Evolutionary conservation across 2,888 invertebrate species (phyloP), one percentile per base, ranked within the genome.

Genomic region (Plagodis dolabraria): DNA sequence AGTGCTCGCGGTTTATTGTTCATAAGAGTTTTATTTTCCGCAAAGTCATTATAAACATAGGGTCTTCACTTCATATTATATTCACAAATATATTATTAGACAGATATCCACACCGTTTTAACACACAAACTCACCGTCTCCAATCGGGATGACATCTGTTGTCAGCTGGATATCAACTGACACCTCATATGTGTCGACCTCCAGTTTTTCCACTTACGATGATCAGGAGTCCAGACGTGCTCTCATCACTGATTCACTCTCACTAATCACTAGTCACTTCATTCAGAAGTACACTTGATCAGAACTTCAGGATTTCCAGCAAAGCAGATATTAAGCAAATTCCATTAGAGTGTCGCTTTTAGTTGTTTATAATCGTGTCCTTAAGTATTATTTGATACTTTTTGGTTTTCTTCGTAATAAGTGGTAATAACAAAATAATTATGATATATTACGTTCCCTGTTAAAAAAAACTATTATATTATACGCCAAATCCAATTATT

Each of bases 111-210:
- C 22, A 22, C 22, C 4, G 22, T 22, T 22, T 22, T 4, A 22
- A 22, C 22, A 22, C 22, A 22, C 22, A 22, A n/a, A 47, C 93
- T 92, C 72, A 93, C 93, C 92, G 84, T 70, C 79, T 80, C 92
- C 91, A 77, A 83, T 82, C 68, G 86, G 85, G 79, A 83, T 86
- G 87, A 89, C 93, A 93, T 93, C 92, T 90, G 92, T 93, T 89
- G 93, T 92, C 92, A 92, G 89, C 89, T 91, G 86, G 82, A 89
- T 86, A 87, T 80, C 90, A 89, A 93, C 93, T 88, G 93, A 92
- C 89, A 88, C 87, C 60, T 92, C 90, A 90, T 91, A 88, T 80
- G 91, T 87, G 80, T 92, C 87, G 88, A 76, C 84, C 92, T 92
- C 93, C 93, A 93, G 93, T 87, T 89, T 92, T 89, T 63, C 44